Evolutionary conservation across 2,888 invertebrate genomes (phyloP).

Genomic region (Adela reaumurella): DNA sequence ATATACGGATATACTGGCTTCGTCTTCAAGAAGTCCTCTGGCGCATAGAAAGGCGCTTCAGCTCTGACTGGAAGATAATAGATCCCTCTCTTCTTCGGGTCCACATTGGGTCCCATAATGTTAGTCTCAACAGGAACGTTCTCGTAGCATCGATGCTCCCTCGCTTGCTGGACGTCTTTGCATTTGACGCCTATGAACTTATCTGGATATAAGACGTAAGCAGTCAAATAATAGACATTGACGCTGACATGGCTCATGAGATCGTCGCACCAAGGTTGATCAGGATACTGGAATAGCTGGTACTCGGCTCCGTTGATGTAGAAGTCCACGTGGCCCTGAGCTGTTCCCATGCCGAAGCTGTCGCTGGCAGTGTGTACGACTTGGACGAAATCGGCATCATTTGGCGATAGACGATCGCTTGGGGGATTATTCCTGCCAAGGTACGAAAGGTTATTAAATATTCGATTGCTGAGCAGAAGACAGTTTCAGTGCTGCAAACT

Average conservation of each 20-base stretch:
- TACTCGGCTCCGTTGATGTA: not conserved
- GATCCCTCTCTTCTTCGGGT: constrained; percentile 1
- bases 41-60: not conserved
- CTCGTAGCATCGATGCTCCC: constrained; percentile 4
- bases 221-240: not conserved
- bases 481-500: too few relatives aligned
- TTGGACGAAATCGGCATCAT: not conserved
- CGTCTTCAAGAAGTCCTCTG: not conserved
- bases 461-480: too few relatives aligned
- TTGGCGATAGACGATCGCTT: not conserved
- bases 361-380: not conserved
- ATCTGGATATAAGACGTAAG: not conserved
- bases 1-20: not conserved
- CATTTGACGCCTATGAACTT: constrained; percentile 6
- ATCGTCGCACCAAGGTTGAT: not conserved
- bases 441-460: too few relatives aligned
- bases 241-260: not conserved
- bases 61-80: not conserved
- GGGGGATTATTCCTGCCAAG: too few relatives aligned
- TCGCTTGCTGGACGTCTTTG: constrained; percentile 4
- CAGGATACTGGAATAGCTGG: not conserved
- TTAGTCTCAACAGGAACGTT: constrained; percentile 4
- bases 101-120: not conserved
- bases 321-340: constrained; percentile 1
- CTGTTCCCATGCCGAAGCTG: not conserved